Evolutionary conservation across 2,888 invertebrate genomes (phyloP).

Genomic region (Megalurothrips usitatus): DNA sequence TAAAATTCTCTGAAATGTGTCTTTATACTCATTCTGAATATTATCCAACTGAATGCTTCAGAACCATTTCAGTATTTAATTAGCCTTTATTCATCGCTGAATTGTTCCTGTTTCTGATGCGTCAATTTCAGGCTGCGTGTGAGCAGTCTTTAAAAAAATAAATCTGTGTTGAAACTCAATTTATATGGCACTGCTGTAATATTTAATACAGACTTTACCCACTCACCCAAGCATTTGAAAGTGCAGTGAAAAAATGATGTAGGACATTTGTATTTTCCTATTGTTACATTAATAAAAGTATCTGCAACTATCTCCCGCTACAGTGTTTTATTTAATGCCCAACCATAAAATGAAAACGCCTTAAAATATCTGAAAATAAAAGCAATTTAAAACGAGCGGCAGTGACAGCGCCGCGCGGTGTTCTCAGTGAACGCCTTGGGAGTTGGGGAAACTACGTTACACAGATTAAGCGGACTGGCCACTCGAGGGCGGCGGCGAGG

Average conservation of each 20-base stretch:
- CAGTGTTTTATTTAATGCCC: too few species aligned
- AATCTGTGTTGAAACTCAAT: not conserved
- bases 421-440: too few species aligned
- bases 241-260: not conserved
- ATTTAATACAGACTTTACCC: not conserved
- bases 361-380: too few species aligned
- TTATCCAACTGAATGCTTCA: not conserved
- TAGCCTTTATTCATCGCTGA: not conserved
- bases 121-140: not conserved
- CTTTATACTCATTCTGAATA: not conserved
- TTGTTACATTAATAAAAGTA: not conserved
- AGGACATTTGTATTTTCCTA: not conserved
- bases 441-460: too few species aligned
- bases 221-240: not conserved
- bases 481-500: too few species aligned
- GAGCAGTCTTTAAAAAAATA: not conserved
- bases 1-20: not conserved
- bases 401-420: too few species aligned
- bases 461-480: too few species aligned
- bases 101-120: not conserved
- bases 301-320: too few species aligned
- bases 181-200: not conserved
- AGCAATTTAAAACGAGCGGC: not conserved
- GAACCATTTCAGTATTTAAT: conserved; percentile 7
- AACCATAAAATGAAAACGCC: too few species aligned